phyloP scores from a whole-genome alignment of 2,888 invertebrate genomes.

The Corythucha ciliata region DNA sequence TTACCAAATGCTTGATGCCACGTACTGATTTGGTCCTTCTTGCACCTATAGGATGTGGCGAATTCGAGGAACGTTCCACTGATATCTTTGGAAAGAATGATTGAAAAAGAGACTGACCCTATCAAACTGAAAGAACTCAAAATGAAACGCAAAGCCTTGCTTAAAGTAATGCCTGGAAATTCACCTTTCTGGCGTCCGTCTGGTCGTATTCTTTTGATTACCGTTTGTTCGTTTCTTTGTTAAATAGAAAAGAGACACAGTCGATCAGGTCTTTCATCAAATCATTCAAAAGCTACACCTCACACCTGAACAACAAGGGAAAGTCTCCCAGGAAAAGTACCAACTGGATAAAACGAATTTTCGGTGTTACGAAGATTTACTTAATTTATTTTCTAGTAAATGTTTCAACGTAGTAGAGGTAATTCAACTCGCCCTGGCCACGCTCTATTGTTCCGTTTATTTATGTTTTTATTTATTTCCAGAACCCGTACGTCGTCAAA shows the following conservation, averaged over 20 bases:
- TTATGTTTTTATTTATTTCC: too few relatives aligned
- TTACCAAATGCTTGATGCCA: too few relatives aligned
- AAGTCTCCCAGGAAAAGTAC: not conserved
- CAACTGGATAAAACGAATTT: not conserved
- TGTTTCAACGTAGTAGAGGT: too few relatives aligned
- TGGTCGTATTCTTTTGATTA: not conserved
- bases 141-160: conserved; percentile 35
- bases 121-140: conserved; percentile 33
- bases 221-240: not conserved
- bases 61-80: conserved; percentile 42
- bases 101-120: conserved; percentile 36
- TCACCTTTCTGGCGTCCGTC: not conserved
- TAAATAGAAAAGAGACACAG: not conserved
- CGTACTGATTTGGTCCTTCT: too few relatives aligned
- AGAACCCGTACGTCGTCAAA: too few relatives aligned
- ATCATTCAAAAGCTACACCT: too few relatives aligned
- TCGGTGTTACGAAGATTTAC: not conserved
- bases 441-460: too few relatives aligned
- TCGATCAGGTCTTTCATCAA: too few relatives aligned
- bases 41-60: conserved; percentile 42
- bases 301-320: too few relatives aligned
- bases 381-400: not conserved
- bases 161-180: conserved; percentile 35
- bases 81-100: conserved; percentile 40
- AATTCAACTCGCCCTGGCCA: too few relatives aligned